Evolutionary conservation across 2,113 vertebrate genomes (phyloP), one percentile per base, ranked within the genome.

Genomic region (Clinocottus analis): DNA sequence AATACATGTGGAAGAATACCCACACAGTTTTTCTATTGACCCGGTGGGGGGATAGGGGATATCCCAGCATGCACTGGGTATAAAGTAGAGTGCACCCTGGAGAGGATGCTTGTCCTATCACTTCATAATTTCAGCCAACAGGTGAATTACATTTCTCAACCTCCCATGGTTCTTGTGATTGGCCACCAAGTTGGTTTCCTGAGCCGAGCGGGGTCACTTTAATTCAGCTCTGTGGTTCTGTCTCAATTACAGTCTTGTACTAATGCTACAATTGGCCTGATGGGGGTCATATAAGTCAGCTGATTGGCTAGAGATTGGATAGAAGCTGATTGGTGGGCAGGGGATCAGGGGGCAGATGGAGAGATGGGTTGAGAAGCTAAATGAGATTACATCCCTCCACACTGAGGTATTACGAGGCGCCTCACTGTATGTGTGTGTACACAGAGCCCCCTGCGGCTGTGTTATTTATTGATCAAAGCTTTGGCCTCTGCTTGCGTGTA

Each of bases 391-490:
- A 80, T 71, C 71, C 75, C 56, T 77, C 31, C 79, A 43, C 75
- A 75, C 68, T 0, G 11, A 87, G 83, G 47, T 80, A 71, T 83
- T 60, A 74, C 65, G 1, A 64, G 33, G 77, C 86, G 87, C 80
- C 65, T 86, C 79, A 43, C 62, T 51, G 77, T 80, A 33, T 77
- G 53, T 62, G 23, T 63, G 49, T 31, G 72, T 74, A 60, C 53
- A 29, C 37, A 64, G 17, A 60, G 53, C 49, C 39, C 69, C 35
- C 55, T 2, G 68, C 65, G 75, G 69, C 51, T 19, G 29, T 23
- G 75, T 91, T 87, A 91, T 82, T 82, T 87, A 91, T 87, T 85
- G 79, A 90, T 89, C 87, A 89, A 86, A 88, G 85, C 55, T 35
- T 77, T 37, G 77, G 71, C 78, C 73, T 66, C 39, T 17, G 68